Evolutionary conservation across 2,888 invertebrate species (phyloP).

Genomic region (Gortyna flavago): DNA sequence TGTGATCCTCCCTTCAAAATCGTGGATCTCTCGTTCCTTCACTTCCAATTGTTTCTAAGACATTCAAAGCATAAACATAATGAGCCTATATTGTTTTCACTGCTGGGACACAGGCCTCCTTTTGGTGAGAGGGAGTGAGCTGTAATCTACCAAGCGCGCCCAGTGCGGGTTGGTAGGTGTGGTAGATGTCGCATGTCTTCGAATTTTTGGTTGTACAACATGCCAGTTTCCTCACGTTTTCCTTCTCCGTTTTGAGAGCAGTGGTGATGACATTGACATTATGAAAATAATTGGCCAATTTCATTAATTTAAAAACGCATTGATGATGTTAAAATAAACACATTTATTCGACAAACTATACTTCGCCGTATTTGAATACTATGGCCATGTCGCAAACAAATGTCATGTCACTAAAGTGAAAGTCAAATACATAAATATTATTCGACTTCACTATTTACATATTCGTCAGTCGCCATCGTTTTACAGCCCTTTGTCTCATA

Average conservation of each 20-base stretch:
- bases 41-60: neutral
- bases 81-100: no score
- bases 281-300: neutral
- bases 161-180: no score
- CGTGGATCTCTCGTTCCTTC: neutral
- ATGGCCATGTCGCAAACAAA: slow-evolving; percentile 29
- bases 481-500: slow-evolving; percentile 55
- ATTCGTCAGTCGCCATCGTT: slow-evolving; percentile 26
- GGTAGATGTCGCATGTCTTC: no score
- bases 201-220: no score
- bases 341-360: neutral
- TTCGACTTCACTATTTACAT: slow-evolving; percentile 43
- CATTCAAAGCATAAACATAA: neutral
- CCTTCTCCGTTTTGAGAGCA: no score
- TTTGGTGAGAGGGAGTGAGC: no score
- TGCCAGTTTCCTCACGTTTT: no score
- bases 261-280: neutral
- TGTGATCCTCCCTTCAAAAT: neutral
- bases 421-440: slow-evolving; percentile 54
- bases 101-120: no score
- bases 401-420: slow-evolving; percentile 43
- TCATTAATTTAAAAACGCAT: neutral
- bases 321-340: neutral
- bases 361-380: slow-evolving; percentile 31
- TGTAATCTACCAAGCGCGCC: no score